Evolutionary conservation across 2,888 invertebrate genomes (phyloP).

Genomic region (Adelognathus sp.): DNA sequence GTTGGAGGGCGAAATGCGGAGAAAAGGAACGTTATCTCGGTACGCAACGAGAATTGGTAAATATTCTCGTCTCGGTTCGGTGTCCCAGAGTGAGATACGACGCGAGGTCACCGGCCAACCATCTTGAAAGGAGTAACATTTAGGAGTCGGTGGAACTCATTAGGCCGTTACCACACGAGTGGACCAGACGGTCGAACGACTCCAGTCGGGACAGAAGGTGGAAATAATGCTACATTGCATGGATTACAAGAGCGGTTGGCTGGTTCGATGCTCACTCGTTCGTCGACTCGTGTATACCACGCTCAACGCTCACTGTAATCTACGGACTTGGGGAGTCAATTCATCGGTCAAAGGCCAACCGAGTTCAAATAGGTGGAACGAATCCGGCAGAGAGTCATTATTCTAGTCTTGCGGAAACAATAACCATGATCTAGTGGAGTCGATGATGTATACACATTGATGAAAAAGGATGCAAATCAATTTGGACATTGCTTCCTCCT

Average conservation of each 20-base stretch:
- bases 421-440: neutral
- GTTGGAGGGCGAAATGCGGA: neutral
- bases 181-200: neutral
- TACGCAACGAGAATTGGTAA: slow-evolving; percentile 78
- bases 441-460: too few species aligned
- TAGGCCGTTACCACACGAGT: slow-evolving; percentile 12
- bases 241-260: slow-evolving; percentile 23
- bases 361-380: slow-evolving; percentile 61
- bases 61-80: slow-evolving; percentile 57
- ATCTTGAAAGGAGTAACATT: slow-evolving; percentile 23
- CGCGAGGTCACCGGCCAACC: neutral
- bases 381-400: slow-evolving; percentile 35
- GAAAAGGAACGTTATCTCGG: slow-evolving; percentile 71
- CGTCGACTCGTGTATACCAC: neutral
- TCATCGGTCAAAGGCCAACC: slow-evolving; percentile 58
- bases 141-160: slow-evolving; percentile 34
- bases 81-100: neutral
- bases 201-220: neutral
- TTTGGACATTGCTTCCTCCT: too few species aligned
- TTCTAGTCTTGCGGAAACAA: slow-evolving; percentile 9
- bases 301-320: slow-evolving; percentile 17
- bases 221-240: slow-evolving; percentile 22
- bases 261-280: slow-evolving; percentile 4
- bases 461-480: too few species aligned
- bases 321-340: slow-evolving; percentile 29